Percentiles rank a stretch among this genome's conserved stretches.
Evolutionary conservation across 37 sponge, comb jelly and placozoan species (phyloP).

Genomic region (Aphrocallistes beatrix): DNA sequence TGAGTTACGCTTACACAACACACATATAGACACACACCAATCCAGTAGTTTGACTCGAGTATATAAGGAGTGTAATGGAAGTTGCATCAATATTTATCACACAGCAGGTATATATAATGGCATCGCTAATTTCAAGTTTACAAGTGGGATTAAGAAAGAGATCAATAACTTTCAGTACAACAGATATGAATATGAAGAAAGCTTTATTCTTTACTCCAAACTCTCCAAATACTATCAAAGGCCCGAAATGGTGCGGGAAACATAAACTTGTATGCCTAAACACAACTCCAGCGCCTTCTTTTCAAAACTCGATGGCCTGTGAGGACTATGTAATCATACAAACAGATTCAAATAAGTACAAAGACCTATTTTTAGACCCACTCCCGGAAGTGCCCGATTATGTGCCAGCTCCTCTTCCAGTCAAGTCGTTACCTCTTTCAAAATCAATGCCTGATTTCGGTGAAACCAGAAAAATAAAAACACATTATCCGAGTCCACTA

Average conservation of each 20-base stretch:
- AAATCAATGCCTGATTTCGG: neutral
- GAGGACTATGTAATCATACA: neutral
- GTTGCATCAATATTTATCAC: too few species aligned
- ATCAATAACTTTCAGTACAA: neutral
- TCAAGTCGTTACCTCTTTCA: neutral
- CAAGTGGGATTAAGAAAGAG: neutral
- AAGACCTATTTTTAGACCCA: neutral
- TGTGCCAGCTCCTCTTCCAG: neutral
- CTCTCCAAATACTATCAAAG: neutral
- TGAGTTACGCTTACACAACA: too few species aligned
- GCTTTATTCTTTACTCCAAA: neutral
- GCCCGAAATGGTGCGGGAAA: neutral
- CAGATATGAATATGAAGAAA: neutral
- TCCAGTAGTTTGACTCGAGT: too few species aligned
- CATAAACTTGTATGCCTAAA: neutral
- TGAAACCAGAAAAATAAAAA: neutral
- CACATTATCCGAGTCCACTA: neutral
- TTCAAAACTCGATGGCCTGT: neutral
- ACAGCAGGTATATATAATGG: too few species aligned
- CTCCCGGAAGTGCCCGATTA: neutral
- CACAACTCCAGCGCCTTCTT: constrained; percentile 15
- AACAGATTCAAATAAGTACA: neutral
- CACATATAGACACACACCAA: too few species aligned
- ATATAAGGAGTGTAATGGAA: too few species aligned
- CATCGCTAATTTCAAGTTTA: neutral